These are phyloP conservation scores for Nymphalis io DNA, from an alignment of 1,140 invertebrate species.

Conservation along the genomic window DNA sequence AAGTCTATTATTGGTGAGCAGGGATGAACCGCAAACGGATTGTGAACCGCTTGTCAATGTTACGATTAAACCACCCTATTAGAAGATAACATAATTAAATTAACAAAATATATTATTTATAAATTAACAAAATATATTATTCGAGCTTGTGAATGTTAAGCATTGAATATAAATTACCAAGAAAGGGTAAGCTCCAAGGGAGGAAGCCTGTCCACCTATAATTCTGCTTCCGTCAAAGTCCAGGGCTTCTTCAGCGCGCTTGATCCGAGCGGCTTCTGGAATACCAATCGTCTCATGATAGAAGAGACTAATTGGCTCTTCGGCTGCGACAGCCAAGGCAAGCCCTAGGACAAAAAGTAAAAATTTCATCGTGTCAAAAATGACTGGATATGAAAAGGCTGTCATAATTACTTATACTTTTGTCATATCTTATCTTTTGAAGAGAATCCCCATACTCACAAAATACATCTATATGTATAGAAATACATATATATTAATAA, in stretches of 20 bases:
- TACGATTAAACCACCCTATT: slow-evolving; percentile 33
- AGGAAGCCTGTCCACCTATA: slow-evolving; percentile 39
- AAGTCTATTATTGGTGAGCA: slow-evolving; percentile 22
- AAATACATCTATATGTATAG: too few species aligned
- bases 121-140: not conserved
- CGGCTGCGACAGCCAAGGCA: slow-evolving; percentile 11
- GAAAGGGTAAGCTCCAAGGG: slow-evolving; percentile 40
- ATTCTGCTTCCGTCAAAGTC: slow-evolving; percentile 50
- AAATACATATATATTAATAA: too few species aligned
- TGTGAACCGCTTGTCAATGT: slow-evolving; percentile 3
- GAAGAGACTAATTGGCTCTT: slow-evolving; percentile 35
- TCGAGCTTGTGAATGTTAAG: not conserved
- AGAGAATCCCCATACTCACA: not conserved
- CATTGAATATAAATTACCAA: slow-evolving; percentile 33
- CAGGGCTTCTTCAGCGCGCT: slow-evolving; percentile 33
- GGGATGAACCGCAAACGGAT: slow-evolving; percentile 35
- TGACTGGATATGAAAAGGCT: not conserved
- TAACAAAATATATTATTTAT: too few species aligned
- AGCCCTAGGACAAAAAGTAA: slow-evolving; percentile 15
- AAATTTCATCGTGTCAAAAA: slow-evolving; percentile 19
- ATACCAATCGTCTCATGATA: slow-evolving; percentile 52
- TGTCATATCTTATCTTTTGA: not conserved
- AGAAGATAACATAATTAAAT: not conserved
- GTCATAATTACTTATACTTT: not conserved
- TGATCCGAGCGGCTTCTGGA: slow-evolving; percentile 35